Evolutionary conservation across 2,888 invertebrate genomes (phyloP), one percentile per base, ranked within the genome.

Genomic region (Sarcophaga subvicina): DNA sequence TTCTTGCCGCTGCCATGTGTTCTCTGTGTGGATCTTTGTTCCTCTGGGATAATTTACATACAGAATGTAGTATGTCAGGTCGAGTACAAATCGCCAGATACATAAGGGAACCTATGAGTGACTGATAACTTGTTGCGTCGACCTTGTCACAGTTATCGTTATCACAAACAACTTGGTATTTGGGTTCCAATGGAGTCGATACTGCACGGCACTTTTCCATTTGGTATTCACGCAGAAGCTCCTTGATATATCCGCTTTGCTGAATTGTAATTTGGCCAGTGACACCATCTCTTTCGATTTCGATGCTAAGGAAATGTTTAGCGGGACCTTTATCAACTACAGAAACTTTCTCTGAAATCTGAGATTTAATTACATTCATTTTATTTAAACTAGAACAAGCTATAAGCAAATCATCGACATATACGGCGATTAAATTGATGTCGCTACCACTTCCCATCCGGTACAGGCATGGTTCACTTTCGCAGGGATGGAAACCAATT

Each of bases 21-120:
- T 90, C 90, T 1, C 22, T 17, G 76, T 90, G 89, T 11, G 90
- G 89, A 70, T 89, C 78, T 0, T 37, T 85, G 37, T 88, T 90
- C 6, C 69, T 83, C 45, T 90, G 89, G 1, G 90, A 78, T 11
- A 89, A 59, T 75, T 89, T 89, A 47, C 82, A 87, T 0, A 89
- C 86, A 0, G 89, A 89, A 63, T 89, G 89, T 3, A 88, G 10
- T 8, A 89, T 89, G 20, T 89, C 88, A 8, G 89, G 87, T 0
- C 89, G 82, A 3, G 88, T 86, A 8, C 83, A 84, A 8, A 89
- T 70, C 3, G 88, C 88, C 5, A 89, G 17, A 63, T 89, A 88
- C 83, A 87, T 88, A 3, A 88, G 22, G 0, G 83, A 84, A 6
- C 88, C 88, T 11, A 88, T 88, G 1, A 88, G 66, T 11, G 89